phyloP scores from a whole-genome alignment of 2,797 vertebrate genomes.

The Pelobates cultripes region DNA sequence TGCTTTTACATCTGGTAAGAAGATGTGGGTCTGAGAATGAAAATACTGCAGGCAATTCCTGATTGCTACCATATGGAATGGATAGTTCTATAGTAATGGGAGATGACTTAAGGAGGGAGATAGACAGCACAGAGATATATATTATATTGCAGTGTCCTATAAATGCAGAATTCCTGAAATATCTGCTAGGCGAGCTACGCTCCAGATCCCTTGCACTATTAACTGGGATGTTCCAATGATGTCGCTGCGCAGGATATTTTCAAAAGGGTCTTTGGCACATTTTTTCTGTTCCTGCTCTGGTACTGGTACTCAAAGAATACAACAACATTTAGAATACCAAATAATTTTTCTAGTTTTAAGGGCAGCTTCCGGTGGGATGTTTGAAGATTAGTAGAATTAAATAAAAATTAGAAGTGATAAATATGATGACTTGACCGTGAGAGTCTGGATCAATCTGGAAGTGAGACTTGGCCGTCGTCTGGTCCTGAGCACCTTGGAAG shows the following conservation, averaged over 20 bases:
- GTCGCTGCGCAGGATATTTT: background rate
- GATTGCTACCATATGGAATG: constrained; percentile 48
- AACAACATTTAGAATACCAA: no score
- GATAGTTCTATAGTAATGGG: constrained; percentile 31
- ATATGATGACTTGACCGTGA: no score
- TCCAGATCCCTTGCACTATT: background rate
- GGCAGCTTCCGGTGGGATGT: no score
- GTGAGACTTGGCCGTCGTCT: no score
- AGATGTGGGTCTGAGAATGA: constrained; percentile 29
- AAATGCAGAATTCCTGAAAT: constrained; percentile 32
- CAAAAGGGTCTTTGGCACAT: background rate
- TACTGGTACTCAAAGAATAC: background rate
- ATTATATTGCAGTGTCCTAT: constrained; percentile 34
- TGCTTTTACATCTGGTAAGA: constrained; percentile 47
- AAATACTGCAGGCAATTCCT: constrained; percentile 14
- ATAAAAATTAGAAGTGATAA: no score
- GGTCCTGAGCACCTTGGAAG: no score
- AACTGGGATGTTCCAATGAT: constrained; percentile 7
- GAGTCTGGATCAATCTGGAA: no score
- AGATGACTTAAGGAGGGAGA: constrained; percentile 34
- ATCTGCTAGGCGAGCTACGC: constrained; percentile 1
- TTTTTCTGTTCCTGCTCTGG: background rate
- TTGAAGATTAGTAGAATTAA: no score
- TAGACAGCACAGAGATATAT: constrained; percentile 28
- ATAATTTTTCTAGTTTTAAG: no score